Conservation (phyloP, 2,113 vertebrate genomes). For the Chaetodon auriga region DNA sequence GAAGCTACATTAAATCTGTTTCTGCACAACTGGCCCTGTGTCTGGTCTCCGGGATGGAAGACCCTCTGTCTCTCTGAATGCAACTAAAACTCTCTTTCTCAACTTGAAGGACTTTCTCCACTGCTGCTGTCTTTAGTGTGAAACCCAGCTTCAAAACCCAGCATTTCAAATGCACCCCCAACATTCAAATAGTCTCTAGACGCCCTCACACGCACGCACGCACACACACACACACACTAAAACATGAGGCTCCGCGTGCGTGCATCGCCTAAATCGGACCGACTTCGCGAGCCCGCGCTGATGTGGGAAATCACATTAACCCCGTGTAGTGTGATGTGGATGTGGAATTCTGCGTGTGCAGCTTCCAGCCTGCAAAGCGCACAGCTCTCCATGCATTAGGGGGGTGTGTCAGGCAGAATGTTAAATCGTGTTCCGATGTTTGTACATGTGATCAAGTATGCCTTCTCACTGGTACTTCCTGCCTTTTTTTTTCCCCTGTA, state of each 20-base stretch:
- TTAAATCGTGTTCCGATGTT: slow-evolving; percentile 84
- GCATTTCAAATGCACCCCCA: slow-evolving; percentile 2
- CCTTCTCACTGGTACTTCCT: slow-evolving; percentile 79
- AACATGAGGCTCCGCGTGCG: slow-evolving; percentile 7
- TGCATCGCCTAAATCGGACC: slow-evolving; percentile 48
- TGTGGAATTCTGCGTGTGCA: slow-evolving; percentile 48
- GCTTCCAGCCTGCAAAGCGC: slow-evolving; percentile 58
- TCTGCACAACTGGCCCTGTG: slow-evolving; percentile 88
- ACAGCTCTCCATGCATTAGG: slow-evolving; percentile 73
- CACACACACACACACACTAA: background rate
- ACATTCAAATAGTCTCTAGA: slow-evolving; percentile 1
- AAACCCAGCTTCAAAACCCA: background rate
- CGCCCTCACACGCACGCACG: background rate
- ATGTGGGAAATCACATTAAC: slow-evolving; percentile 67
- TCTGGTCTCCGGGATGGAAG: slow-evolving; percentile 79
- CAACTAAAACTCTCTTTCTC: slow-evolving; percentile 42
- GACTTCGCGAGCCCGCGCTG: slow-evolving; percentile 52
- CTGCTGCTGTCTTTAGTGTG: background rate
- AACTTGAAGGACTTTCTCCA: background rate
- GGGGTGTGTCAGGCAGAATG: slow-evolving; percentile 85
- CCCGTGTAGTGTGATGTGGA: slow-evolving; percentile 53
- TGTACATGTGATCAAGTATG: slow-evolving; percentile 85
- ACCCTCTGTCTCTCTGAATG: slow-evolving; percentile 60
- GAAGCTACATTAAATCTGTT: slow-evolving; percentile 89
- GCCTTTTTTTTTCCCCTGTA: slow-evolving; percentile 46